phyloP scores from a whole-genome alignment of 2,113 vertebrate species.

The Esox niger region DNA sequence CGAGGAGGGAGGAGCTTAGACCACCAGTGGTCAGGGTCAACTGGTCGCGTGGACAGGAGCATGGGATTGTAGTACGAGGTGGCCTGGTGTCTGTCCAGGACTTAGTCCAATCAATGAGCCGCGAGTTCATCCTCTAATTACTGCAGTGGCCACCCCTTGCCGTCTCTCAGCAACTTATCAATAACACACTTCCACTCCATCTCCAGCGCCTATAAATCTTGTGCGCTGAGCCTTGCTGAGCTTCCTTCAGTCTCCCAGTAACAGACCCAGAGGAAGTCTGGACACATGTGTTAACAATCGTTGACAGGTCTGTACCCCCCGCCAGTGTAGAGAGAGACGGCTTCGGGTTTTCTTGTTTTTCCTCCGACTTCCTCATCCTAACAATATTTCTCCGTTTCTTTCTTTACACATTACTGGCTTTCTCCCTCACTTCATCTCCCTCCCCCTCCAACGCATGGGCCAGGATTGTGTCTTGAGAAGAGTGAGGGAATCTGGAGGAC shows the following conservation, averaged over 20 bases:
- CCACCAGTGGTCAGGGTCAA: conserved; percentile 35
- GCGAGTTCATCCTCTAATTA: conserved; percentile 76
- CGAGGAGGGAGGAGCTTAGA: neutral
- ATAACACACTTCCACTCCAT: conserved; percentile 76
- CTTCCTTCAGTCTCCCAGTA: conserved; percentile 58
- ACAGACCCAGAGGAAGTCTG: conserved; percentile 62
- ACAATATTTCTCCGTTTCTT: conserved; percentile 34
- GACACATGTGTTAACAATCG: conserved; percentile 68
- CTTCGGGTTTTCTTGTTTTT: conserved; percentile 54
- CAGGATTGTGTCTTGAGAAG: conserved; percentile 51
- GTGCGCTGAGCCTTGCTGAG: conserved; percentile 52
- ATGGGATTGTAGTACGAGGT: conserved; percentile 35
- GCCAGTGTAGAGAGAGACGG: conserved; percentile 41
- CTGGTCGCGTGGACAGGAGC: conserved; percentile 36
- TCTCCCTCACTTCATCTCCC: conserved; percentile 15
- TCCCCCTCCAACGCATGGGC: conserved; percentile 32
- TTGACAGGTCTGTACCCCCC: conserved; percentile 52
- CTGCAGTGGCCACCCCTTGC: conserved; percentile 59
- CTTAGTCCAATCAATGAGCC: conserved; percentile 63
- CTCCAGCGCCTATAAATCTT: conserved; percentile 73
- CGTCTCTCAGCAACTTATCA: conserved; percentile 71
- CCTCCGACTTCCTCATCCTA: conserved; percentile 30
- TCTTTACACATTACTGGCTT: conserved; percentile 21
- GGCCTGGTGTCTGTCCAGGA: conserved; percentile 39
- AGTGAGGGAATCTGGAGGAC: conserved; percentile 57